Evolutionary conservation across 2,888 invertebrate species (phyloP), one percentile per base, ranked within the genome.

Genomic region (Dichetophora obliterata): DNA sequence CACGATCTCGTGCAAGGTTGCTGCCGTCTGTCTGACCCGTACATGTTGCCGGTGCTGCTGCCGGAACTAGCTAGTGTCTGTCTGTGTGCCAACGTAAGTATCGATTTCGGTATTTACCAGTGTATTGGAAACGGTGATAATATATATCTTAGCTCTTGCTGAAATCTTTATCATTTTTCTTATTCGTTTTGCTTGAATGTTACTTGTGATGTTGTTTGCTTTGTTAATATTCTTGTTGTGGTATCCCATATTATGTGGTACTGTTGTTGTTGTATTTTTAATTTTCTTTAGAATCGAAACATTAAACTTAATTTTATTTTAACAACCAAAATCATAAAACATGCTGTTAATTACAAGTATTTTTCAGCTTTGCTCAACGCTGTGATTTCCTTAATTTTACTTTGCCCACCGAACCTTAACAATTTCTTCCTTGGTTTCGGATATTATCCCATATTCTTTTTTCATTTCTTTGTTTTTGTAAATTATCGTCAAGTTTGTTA

Each of bases 231-330:
- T 31, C 4, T 19, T 9, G 6, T 65, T 19, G 66, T 43, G 31
- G 65, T 31, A 19, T 16, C 37, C 16, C 24, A 22, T 54, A 54
- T 54, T 54, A 9, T 19, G 6, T 19, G 65, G 14, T 66, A 43
- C 43, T 66, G 66, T 66, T 66, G 66, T 34, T 65, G n/a, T 34
- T 63, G 31, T n/a, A 19, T 27, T 65, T 31, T 19, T 65, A n/a
- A 19, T 65, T 34, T n/a, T n/a, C 5, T 66, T 66, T n/a, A 11
- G 50, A 34, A 68, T 68, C 3, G 16, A 50, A 31, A 34, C 31
- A 65, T 65, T 37, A 59, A 59, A 59, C 27, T 59, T 59, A 59
- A 59, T 59, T 59, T 59, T 27, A 59, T 16, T 59, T 59, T 59
- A 59, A 59, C 59, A 59, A 27, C 59, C 11, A 27, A 24, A 59